Evolutionary conservation across 2,797 vertebrate species (phyloP).

Genomic region (Melanotaenia trifasciata): DNA sequence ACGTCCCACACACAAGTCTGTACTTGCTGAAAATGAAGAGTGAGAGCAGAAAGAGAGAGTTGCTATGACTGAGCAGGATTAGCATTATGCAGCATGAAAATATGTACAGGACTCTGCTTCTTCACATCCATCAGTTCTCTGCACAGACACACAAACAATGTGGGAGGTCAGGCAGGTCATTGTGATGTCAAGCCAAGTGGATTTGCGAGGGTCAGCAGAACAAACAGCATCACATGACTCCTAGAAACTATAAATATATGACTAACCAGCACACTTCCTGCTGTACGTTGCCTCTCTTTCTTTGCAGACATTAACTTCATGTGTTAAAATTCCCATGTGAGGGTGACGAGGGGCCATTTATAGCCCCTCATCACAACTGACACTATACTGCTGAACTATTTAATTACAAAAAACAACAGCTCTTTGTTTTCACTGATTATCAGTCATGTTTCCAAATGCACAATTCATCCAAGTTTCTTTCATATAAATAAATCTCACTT

Average conservation of each 20-base stretch:
- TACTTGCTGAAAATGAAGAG: conserved; percentile 74
- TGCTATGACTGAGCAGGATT: conserved; percentile 28
- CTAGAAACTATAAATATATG: conserved; percentile 57
- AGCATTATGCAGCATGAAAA: conserved; percentile 34
- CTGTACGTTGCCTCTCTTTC: conserved; percentile 32
- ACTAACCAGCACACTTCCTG: conserved; percentile 76
- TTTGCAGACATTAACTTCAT: conserved; percentile 11
- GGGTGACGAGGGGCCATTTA: conserved; percentile 7
- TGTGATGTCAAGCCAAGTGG: conserved; percentile 65
- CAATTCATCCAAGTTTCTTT: conserved; percentile 14
- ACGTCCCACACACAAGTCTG: conserved; percentile 90
- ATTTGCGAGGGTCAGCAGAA: conserved; percentile 74
- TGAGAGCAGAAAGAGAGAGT: conserved; percentile 38
- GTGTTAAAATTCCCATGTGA: conserved; percentile 22
- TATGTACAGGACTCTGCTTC: conserved; percentile 14
- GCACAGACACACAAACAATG: conserved; percentile 30
- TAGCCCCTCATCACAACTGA: conserved; percentile 6
- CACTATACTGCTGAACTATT: neutral
- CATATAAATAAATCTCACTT: conserved; percentile 43
- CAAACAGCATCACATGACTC: conserved; percentile 75
- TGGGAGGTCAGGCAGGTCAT: conserved; percentile 57
- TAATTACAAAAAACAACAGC: neutral
- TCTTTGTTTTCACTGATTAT: conserved; percentile 12
- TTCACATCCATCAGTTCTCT: conserved; percentile 17
- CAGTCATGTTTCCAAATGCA: neutral